A percentile compares a stretch with the other conserved stretches of the same genome.
Evolutionary conservation across 2,113 vertebrate genomes (phyloP).

Genomic region (Clarias gariepinus): DNA sequence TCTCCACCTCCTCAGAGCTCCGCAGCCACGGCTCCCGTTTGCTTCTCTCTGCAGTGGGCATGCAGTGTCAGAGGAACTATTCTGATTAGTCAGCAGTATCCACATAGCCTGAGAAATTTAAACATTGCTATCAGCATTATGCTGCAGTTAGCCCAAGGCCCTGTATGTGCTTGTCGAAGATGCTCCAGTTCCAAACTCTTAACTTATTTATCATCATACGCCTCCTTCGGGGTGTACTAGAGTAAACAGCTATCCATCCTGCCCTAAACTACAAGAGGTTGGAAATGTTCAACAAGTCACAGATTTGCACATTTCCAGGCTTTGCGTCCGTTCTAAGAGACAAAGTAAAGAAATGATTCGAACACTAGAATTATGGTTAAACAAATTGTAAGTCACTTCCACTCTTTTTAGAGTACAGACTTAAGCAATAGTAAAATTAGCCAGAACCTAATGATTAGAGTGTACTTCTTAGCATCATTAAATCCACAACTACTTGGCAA

Average conservation of each 20-base stretch:
- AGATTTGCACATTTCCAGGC: not conserved
- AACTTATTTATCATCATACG: not conserved
- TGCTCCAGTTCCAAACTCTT: not conserved
- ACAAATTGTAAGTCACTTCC: not conserved
- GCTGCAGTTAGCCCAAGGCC: not conserved
- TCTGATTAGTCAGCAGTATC: conserved; percentile 4
- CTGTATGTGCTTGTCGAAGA: not conserved
- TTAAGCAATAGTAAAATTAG: not conserved
- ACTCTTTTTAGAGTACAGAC: not conserved
- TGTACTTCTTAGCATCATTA: not conserved
- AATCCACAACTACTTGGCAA: not conserved
- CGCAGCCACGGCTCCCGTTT: not conserved
- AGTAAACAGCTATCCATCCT: not conserved
- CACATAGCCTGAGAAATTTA: not conserved
- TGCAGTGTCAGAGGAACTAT: not conserved
- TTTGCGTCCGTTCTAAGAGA: not conserved
- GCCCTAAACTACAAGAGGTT: not conserved
- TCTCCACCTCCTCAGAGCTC: not conserved
- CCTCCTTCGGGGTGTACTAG: not conserved
- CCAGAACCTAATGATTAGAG: not conserved
- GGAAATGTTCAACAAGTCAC: not conserved
- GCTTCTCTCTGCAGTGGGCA: not conserved
- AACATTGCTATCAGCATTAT: not conserved
- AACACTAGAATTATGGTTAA: not conserved
- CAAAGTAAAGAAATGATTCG: not conserved